These are phyloP conservation scores for Arion vulgaris DNA, from an alignment of 1,140 invertebrate species.

Conservation along the genomic window DNA sequence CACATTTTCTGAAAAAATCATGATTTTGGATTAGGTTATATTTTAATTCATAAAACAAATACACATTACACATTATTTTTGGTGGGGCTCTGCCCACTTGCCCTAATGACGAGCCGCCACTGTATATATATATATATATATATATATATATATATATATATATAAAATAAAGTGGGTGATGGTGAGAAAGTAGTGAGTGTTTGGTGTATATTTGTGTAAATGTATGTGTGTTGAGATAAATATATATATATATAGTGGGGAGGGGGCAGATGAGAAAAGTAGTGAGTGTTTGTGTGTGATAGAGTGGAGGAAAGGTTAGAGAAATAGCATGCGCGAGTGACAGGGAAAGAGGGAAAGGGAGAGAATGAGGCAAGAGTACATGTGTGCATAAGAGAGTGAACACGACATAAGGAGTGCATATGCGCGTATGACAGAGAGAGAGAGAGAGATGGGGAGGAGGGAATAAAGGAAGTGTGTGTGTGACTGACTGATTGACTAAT, in stretches of 20 bases:
- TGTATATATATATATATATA: no score
- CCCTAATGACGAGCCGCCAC: no score
- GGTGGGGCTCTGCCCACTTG: no score
- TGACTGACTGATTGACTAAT: no score
- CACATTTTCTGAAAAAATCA: no score
- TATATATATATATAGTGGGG: slow-evolving; percentile 15
- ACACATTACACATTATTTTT: no score
- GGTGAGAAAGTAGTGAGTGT: not conserved
- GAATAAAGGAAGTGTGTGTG: not conserved
- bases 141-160: not conserved
- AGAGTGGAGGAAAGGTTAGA: not conserved
- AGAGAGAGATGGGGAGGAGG: not conserved
- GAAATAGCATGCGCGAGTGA: not conserved
- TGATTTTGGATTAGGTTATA: no score
- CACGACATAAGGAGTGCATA: not conserved
- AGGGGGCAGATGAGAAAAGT: not conserved
- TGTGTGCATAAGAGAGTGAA: not conserved
- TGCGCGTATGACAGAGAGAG: slow-evolving; percentile 1
- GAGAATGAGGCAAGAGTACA: not conserved
- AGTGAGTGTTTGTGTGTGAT: not conserved
- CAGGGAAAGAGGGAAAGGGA: slow-evolving; percentile 11
- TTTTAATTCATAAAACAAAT: no score
- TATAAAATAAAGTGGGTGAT: not conserved
- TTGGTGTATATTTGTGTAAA: not conserved
- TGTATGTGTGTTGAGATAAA: not conserved